These are phyloP conservation scores for Drosophila acutilabella DNA, from an alignment of 2,888 invertebrate species.

Conservation along the genomic window DNA sequence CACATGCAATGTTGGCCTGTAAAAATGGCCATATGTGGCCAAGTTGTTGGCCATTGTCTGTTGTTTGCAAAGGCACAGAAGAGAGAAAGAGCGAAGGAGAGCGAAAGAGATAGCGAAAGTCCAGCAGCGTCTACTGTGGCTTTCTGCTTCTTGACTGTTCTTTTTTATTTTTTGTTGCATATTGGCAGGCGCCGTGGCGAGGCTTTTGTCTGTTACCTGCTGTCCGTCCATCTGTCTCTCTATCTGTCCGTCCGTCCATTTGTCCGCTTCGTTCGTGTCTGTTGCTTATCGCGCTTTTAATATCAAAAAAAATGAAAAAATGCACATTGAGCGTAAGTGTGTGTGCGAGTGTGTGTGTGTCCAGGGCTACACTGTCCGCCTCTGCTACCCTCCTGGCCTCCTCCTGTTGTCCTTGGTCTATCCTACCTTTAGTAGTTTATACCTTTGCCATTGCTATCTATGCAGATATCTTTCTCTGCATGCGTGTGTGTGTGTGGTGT, in stretches of 20 bases:
- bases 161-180: slow-evolving; percentile 59
- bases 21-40: slow-evolving; percentile 80
- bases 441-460: slow-evolving; percentile 67
- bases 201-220: slow-evolving; percentile 66
- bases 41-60: slow-evolving; percentile 68
- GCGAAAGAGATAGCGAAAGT: slow-evolving; percentile 25
- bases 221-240: slow-evolving; percentile 42
- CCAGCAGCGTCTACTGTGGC: slow-evolving; percentile 35
- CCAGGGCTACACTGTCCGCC: slow-evolving; percentile 19
- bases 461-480: slow-evolving; percentile 78
- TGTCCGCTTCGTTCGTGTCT: slow-evolving; percentile 52
- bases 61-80: slow-evolving; percentile 40
- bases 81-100: slow-evolving; percentile 22
- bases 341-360: slow-evolving; percentile 9
- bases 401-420: slow-evolving; percentile 20
- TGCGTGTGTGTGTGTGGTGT: slow-evolving; percentile 13
- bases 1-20: slow-evolving; percentile 61
- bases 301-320: slow-evolving; percentile 66
- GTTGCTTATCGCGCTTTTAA: slow-evolving; percentile 79
- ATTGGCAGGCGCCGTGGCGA: slow-evolving; percentile 59
- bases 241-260: slow-evolving; percentile 15
- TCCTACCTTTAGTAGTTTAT: slow-evolving; percentile 37
- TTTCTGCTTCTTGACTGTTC: slow-evolving; percentile 36
- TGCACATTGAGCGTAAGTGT: slow-evolving; percentile 53
- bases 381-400: slow-evolving; percentile 6